Evolutionary conservation across 1,140 invertebrate species (phyloP).

Genomic region (Camponotus vicinus): DNA sequence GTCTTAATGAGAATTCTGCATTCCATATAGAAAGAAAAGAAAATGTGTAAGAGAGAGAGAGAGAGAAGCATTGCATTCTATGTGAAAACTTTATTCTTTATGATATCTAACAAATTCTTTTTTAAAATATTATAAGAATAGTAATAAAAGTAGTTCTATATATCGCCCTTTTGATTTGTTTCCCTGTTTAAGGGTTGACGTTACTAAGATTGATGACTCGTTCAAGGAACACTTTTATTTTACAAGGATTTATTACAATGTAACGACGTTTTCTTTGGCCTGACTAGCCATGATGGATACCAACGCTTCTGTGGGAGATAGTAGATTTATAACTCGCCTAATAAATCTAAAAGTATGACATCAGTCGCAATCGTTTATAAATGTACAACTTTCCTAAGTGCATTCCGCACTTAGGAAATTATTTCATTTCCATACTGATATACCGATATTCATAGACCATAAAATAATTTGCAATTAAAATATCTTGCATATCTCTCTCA

Average conservation of each 20-base stretch:
- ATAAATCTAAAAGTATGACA: slow-evolving; percentile 60
- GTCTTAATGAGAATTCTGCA: neutral
- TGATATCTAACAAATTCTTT: slow-evolving; percentile 22
- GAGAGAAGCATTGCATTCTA: no score
- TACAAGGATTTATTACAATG: slow-evolving; percentile 63
- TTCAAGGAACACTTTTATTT: slow-evolving; percentile 65
- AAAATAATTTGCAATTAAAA: neutral
- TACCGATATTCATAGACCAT: neutral
- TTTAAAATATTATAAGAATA: slow-evolving; percentile 19
- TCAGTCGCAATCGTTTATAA: slow-evolving; percentile 36
- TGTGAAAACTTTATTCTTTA: slow-evolving; percentile 16
- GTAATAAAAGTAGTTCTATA: slow-evolving; percentile 39
- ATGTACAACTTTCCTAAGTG: slow-evolving; percentile 30
- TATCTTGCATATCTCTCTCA: neutral
- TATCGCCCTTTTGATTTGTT: slow-evolving; percentile 61
- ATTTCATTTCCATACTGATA: neutral
- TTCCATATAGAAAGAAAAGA: no score
- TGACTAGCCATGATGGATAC: slow-evolving; percentile 59
- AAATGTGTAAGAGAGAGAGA: neutral
- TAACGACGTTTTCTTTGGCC: slow-evolving; percentile 59
- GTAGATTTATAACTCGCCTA: slow-evolving; percentile 61
- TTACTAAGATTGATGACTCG: slow-evolving; percentile 58
- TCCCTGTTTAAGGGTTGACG: slow-evolving; percentile 47
- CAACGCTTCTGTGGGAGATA: slow-evolving; percentile 53
- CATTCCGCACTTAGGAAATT: slow-evolving; percentile 24